Evolutionary conservation across 2,113 vertebrate species (phyloP), one percentile per base, ranked within the genome.

Genomic region (Dicentrarchus labrax): DNA sequence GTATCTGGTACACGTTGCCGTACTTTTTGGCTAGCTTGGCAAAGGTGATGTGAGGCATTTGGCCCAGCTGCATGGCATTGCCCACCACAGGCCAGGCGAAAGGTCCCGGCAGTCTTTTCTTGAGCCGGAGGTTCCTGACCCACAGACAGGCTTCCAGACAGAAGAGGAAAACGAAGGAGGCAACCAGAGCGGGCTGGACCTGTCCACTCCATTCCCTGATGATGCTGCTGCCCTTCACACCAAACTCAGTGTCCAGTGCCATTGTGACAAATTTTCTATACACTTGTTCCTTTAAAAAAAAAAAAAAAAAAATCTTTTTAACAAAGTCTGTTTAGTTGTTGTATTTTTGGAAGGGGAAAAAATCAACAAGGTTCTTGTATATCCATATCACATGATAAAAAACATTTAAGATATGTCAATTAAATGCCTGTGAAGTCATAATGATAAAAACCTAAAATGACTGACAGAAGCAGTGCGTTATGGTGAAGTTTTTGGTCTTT

Each of bases 51-150:
- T 97, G 96, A 30, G 96, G 96, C 94, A 96, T 93, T 84, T 92
- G 94, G 66, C 96, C 96, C 83, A 97, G 93, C 86, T 96, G 96
- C 96, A 96, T 95, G 67, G 79, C 95, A 17, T 97, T 97, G 68
- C 96, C 96, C 80, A 96, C 93, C 86, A 96, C 39, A 0, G 96
- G 96, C 96, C 96, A 97, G 3, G 96, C 91, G 4, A 96, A 96
- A 22, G 96, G 95, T 41, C 96, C 96, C 0, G 96, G 96, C 5
- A 95, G 95, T 70, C 87, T 91, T 45, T 86, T 94, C 74, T 92
- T 96, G 39, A 84, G 89, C 30, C 89, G 36, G 59, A 92, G 67
- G 53, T 92, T 93, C 47, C 88, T 83, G 64, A 94, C 90, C 94
- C 95, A 94, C 85, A 96, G 88, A 43, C 94, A 93, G 56, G 94